These are phyloP conservation scores for Campoplex capitator DNA, from an alignment of 2,888 invertebrate genomes.

Conservation along the genomic window DNA sequence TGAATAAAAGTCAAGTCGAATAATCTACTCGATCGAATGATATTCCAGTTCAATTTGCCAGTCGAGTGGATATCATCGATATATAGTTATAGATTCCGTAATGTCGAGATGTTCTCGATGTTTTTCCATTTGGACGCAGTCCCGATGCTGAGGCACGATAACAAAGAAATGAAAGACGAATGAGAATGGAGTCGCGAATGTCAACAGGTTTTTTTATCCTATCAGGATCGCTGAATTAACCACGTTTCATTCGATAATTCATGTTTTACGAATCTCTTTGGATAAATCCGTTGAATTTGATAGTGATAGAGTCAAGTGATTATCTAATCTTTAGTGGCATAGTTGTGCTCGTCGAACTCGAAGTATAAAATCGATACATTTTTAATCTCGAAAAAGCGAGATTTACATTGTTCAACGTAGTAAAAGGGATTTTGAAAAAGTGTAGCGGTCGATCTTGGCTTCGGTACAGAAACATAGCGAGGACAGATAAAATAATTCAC, in stretches of 20 bases:
- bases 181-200: neutral
- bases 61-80: constrained; percentile 37
- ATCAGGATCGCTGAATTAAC: neutral
- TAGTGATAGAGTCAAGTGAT: neutral
- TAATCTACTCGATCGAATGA: constrained; percentile 51
- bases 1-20: constrained; percentile 44
- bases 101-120: neutral
- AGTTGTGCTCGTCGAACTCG: neutral
- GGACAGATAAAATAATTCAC: constrained; percentile 52
- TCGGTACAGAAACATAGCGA: constrained; percentile 4
- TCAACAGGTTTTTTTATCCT: neutral
- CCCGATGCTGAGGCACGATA: constrained; percentile 41
- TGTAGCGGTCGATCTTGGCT: constrained; percentile 19
- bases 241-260: neutral
- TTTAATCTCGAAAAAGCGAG: neutral
- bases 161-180: constrained; percentile 19
- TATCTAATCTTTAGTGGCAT: neutral
- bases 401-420: neutral
- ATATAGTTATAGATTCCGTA: constrained; percentile 13
- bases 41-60: constrained; percentile 47
- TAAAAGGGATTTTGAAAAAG: neutral
- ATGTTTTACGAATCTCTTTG: neutral
- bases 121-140: constrained; percentile 44
- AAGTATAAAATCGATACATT: neutral
- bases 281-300: neutral